Evolutionary conservation across 1,140 invertebrate species (phyloP).

Genomic region (Cheumatopsyche charites): DNA sequence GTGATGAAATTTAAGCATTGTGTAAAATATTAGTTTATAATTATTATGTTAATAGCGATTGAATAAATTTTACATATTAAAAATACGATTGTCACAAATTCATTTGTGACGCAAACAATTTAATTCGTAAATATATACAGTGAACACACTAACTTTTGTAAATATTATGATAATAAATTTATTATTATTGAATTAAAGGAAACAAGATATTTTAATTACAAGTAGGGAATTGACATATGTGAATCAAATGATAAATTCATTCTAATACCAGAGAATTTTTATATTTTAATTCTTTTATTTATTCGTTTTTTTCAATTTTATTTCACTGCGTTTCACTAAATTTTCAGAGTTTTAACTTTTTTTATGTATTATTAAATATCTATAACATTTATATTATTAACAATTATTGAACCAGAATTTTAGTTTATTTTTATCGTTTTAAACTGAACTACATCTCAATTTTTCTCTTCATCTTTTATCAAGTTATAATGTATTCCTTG

Average conservation of each 20-base stretch:
- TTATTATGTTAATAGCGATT: constrained; percentile 46
- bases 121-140: constrained; percentile 30
- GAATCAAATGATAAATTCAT: constrained; percentile 34
- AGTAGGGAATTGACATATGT: constrained; percentile 46
- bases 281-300: constrained; percentile 11
- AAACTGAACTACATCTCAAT: neutral
- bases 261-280: constrained; percentile 32
- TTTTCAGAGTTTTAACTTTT: constrained; percentile 17
- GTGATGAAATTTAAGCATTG: constrained; percentile 47
- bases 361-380: neutral
- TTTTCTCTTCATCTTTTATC: neutral
- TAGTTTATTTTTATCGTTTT: constrained; percentile 2
- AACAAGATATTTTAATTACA: constrained; percentile 50
- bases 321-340: constrained; percentile 19
- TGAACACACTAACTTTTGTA: constrained; percentile 46
- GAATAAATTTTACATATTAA: constrained; percentile 39
- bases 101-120: constrained; percentile 31
- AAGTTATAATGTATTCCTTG: no score
- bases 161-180: constrained; percentile 42
- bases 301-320: constrained; percentile 3
- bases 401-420: neutral
- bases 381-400: neutral
- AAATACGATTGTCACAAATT: constrained; percentile 32
- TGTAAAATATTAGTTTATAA: constrained; percentile 47
- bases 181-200: constrained; percentile 42